A percentile compares a stretch with the other conserved stretches of the same genome.
Evolutionary conservation across 1,140 invertebrate genomes (phyloP).

Genomic region (Drosophila varians): DNA sequence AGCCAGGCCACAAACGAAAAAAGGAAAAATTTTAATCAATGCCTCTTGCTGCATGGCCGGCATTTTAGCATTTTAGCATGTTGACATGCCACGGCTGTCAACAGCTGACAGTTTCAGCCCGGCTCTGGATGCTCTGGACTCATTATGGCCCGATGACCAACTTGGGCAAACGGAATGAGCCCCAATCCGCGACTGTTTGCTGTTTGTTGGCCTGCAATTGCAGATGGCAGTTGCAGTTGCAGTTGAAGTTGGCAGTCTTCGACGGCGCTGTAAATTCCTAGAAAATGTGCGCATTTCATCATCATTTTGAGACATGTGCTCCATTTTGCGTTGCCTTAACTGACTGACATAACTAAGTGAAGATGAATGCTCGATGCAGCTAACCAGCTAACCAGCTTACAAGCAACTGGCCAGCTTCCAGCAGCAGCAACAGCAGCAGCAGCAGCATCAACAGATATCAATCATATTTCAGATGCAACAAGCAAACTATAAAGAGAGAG

Average conservation of each 20-base stretch:
- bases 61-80: conserved; percentile 77
- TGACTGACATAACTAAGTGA: conserved; percentile 83
- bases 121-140: conserved; percentile 45
- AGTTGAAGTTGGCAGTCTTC: conserved; percentile 24
- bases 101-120: conserved; percentile 62
- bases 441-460: conserved; percentile 68
- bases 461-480: conserved; percentile 80
- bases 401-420: conserved; percentile 13
- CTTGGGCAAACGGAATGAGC: conserved; percentile 79
- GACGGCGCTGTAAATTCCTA: conserved; percentile 70
- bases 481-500: conserved; percentile 14
- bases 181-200: conserved; percentile 62
- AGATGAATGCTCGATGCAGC: conserved; percentile 72
- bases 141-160: conserved; percentile 80
- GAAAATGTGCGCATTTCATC: conserved; percentile 82
- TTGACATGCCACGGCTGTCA: conserved; percentile 81
- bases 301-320: conserved; percentile 83
- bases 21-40: conserved; percentile 72
- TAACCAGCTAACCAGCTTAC: conserved; percentile 11
- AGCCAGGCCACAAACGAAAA: conserved; percentile 12
- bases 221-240: conserved; percentile 8
- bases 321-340: conserved; percentile 76
- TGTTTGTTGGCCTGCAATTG: conserved; percentile 7
- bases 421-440: neutral
- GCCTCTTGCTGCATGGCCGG: conserved; percentile 61